phyloP scores from a whole-genome alignment of 2,888 invertebrate species.

The Scrobipalpa costella region DNA sequence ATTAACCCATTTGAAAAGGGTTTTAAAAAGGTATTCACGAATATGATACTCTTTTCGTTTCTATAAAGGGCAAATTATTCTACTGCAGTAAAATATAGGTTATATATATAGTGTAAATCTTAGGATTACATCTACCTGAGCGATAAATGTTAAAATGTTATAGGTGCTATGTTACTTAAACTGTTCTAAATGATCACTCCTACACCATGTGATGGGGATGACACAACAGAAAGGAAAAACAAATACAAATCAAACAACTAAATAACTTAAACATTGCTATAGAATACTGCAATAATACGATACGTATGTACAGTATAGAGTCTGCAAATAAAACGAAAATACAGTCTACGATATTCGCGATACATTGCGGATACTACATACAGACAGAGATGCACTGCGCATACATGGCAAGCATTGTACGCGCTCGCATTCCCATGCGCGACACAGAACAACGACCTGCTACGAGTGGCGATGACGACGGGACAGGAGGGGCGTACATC shows the following conservation, averaged over 20 bases:
- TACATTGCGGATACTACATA: constrained; percentile 45
- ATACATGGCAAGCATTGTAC: constrained; percentile 53
- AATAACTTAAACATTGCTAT: not conserved
- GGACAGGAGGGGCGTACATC: constrained; percentile 13
- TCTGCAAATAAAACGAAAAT: constrained; percentile 12
- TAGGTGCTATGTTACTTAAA: not conserved
- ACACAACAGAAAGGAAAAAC: constrained; percentile 23
- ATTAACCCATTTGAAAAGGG: not conserved
- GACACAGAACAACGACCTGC: constrained; percentile 36
- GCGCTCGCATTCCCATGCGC: constrained; percentile 38
- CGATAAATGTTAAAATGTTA: not conserved
- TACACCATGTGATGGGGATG: constrained; percentile 25
- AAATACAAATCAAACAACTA: constrained; percentile 17
- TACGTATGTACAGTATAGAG: constrained; percentile 20
- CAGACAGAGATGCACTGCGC: constrained; percentile 35
- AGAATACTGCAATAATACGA: constrained; percentile 5
- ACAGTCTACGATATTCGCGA: constrained; percentile 25
- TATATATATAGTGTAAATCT: constrained; percentile 1
- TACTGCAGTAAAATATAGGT: no score
- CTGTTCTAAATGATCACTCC: constrained; percentile 21
- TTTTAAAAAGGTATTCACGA: not conserved
- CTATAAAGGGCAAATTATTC: not conserved
- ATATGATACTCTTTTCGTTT: not conserved
- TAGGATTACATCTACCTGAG: not conserved
- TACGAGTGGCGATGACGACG: constrained; percentile 23